phyloP scores from a whole-genome alignment of 2,113 vertebrate genomes.

The Stegastes partitus region DNA sequence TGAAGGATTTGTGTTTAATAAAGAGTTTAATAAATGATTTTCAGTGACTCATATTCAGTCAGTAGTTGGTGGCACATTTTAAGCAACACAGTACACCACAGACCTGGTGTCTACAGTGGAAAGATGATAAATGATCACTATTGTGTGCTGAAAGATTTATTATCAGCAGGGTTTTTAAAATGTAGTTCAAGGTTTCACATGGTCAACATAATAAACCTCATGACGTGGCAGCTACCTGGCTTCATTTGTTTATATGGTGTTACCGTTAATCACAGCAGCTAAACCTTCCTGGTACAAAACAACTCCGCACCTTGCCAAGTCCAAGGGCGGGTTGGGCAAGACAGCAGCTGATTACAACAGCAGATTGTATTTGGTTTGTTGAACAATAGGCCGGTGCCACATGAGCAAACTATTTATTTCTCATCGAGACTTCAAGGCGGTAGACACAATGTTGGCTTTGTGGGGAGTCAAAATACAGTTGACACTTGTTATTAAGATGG shows the following conservation, averaged over 20 bases:
- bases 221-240: constrained; percentile 17
- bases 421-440: constrained; percentile 31
- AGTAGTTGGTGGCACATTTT: neutral
- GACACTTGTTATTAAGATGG: constrained; percentile 25
- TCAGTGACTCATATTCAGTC: no score
- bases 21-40: no score
- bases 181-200: constrained; percentile 11
- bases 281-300: constrained; percentile 47
- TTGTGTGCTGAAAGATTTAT: neutral
- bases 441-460: constrained; percentile 45
- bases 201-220: constrained; percentile 23
- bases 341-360: constrained; percentile 50
- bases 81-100: neutral
- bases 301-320: constrained; percentile 14
- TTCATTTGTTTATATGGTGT: constrained; percentile 47
- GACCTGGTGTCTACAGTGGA: neutral
- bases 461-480: constrained; percentile 33
- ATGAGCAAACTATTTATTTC: constrained; percentile 44
- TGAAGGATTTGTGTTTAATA: no score
- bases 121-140: constrained; percentile 20
- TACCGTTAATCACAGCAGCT: constrained; percentile 36
- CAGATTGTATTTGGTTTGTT: constrained; percentile 22
- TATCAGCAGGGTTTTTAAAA: neutral
- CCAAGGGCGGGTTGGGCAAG: constrained; percentile 33
- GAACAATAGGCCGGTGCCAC: constrained; percentile 45